A percentile compares a stretch with the other conserved stretches of the same genome.
Conservation (phyloP, 2,888 invertebrate genomes). For the Napeogenes inachia region DNA sequence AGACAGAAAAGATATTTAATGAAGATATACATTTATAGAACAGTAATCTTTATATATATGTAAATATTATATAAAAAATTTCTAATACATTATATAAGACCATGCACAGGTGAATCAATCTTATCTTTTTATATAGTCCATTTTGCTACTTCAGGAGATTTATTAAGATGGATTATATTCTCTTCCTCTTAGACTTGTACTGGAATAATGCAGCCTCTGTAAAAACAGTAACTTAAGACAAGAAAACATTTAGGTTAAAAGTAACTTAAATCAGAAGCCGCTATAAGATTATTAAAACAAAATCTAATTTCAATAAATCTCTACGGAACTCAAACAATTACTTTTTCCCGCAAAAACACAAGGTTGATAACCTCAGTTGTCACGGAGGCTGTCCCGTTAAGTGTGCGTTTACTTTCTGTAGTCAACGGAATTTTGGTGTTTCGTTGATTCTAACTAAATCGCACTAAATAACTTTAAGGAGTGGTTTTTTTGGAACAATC, state of each 20-base stretch:
- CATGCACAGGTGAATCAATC: no score
- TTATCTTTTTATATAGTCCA: no score
- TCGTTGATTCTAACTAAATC: slow-evolving; percentile 14
- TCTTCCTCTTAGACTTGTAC: no score
- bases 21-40: no score
- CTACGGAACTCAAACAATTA: slow-evolving; percentile 5
- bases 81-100: no score
- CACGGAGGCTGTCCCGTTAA: slow-evolving; percentile 45
- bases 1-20: no score
- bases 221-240: neutral
- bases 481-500: neutral
- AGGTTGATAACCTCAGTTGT: slow-evolving; percentile 40
- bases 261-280: neutral
- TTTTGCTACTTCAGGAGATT: no score
- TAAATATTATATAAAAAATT: no score
- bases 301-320: slow-evolving; percentile 1
- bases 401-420: slow-evolving; percentile 54
- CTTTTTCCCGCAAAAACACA: slow-evolving; percentile 5
- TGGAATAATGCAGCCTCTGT: no score
- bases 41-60: no score
- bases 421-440: slow-evolving; percentile 31
- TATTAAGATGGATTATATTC: no score
- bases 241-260: neutral
- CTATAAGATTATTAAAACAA: neutral
- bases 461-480: neutral